phyloP scores from a whole-genome alignment of 2,797 vertebrate species.

The Monodelphis domestica region DNA sequence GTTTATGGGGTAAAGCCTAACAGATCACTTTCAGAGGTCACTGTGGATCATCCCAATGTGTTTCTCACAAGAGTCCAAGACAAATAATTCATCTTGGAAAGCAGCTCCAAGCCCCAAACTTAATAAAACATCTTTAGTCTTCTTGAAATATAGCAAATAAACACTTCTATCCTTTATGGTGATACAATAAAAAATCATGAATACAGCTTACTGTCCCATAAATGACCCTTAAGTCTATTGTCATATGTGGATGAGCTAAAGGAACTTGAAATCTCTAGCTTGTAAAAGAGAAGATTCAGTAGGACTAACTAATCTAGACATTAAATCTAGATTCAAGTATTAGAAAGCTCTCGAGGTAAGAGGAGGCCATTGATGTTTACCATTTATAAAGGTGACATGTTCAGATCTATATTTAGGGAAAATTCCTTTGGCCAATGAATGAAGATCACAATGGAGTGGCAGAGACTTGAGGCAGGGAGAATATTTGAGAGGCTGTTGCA shows the following conservation, averaged over 20 bases:
- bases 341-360: not conserved
- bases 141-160: not conserved
- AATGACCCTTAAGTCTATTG: not conserved
- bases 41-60: not conserved
- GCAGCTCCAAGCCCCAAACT: not conserved
- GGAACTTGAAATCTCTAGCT: not conserved
- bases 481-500: not conserved
- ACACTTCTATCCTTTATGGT: not conserved
- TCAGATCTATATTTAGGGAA: not conserved
- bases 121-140: not conserved
- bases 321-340: not conserved
- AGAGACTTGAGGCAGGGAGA: not conserved
- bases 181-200: not conserved
- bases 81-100: not conserved
- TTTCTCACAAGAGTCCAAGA: not conserved
- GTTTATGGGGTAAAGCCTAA: not conserved
- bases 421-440: not conserved
- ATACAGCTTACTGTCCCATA: not conserved
- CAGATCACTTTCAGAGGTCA: not conserved
- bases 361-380: not conserved
- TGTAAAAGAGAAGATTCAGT: not conserved
- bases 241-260: not conserved
- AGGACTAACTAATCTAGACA: too few species aligned
- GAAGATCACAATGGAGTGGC: not conserved
- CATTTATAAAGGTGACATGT: not conserved